phyloP scores from a whole-genome alignment of 2,113 vertebrate species.

The Cranoglanis bouderius region DNA sequence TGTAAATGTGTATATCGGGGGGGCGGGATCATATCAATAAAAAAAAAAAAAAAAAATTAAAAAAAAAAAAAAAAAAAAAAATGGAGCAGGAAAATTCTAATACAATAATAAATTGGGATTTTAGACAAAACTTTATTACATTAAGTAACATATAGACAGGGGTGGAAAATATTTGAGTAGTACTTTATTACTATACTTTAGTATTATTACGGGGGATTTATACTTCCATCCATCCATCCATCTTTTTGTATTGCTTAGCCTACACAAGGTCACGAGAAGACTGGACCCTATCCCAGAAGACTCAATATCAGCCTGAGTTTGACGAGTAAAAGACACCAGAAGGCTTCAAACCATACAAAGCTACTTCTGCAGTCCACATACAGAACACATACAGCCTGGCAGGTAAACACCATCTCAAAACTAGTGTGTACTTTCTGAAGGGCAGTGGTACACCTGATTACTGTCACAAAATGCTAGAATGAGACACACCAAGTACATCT shows the following conservation, averaged over 20 bases:
- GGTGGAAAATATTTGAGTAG: neutral
- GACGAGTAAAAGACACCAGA: neutral
- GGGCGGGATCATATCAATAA: no score
- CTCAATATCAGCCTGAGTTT: neutral
- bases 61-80: no score
- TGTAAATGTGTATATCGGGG: neutral
- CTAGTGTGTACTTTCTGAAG: neutral
- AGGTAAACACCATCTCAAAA: neutral
- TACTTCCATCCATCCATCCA: neutral
- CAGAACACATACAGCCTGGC: neutral
- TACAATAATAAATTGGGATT: neutral
- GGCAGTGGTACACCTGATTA: constrained; percentile 49
- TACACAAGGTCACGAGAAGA: no score
- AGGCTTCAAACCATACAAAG: neutral
- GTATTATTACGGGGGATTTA: neutral
- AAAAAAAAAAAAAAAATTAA: neutral
- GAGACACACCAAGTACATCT: constrained; percentile 12
- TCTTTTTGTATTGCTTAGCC: no score
- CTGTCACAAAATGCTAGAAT: constrained; percentile 38
- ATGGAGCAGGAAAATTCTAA: neutral
- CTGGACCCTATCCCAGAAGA: no score
- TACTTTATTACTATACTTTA: neutral
- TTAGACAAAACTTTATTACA: neutral
- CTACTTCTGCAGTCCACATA: neutral
- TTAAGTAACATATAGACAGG: neutral